phyloP scores from a whole-genome alignment of 2,113 vertebrate species.

The Triplophysa tibetana region DNA sequence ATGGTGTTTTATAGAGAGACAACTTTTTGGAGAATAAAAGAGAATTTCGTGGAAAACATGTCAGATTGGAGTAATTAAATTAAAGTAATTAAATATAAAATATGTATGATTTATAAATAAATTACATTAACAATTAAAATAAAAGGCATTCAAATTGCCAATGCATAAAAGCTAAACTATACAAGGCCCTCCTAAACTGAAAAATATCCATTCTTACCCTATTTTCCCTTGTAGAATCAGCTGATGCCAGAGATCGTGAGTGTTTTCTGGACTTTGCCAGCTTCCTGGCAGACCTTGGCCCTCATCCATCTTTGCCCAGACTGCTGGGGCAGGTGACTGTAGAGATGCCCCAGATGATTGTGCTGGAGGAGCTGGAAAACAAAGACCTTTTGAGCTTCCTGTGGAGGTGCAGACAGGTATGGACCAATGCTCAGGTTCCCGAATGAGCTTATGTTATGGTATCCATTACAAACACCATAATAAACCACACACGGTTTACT shows the following conservation, averaged over 20 bases:
- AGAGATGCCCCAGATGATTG: slow-evolving; percentile 57
- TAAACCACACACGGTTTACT: no score
- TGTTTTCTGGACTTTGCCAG: slow-evolving; percentile 69
- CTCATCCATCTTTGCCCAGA: slow-evolving; percentile 68
- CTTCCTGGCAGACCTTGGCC: slow-evolving; percentile 70
- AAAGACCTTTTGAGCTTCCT: slow-evolving; percentile 74
- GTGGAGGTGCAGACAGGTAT: slow-evolving; percentile 73
- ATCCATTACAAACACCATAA: no score
- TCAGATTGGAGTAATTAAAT: no score
- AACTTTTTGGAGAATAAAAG: no score
- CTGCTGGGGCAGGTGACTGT: slow-evolving; percentile 63
- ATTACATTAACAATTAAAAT: neutral
- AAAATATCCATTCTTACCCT: neutral
- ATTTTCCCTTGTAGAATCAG: slow-evolving; percentile 58
- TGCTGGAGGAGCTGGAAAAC: slow-evolving; percentile 71
- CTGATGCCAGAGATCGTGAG: slow-evolving; percentile 57
- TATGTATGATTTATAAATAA: no score
- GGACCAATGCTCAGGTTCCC: neutral
- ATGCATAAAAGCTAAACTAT: neutral
- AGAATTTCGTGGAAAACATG: no score
- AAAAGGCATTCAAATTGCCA: neutral
- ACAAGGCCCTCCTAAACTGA: neutral
- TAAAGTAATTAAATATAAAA: no score
- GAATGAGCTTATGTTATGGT: no score
- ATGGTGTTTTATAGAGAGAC: neutral